Base-by-base conservation (phyloP, 64 coral and sea anemone genomes). In the Stichodactyla mertensii region DNA sequence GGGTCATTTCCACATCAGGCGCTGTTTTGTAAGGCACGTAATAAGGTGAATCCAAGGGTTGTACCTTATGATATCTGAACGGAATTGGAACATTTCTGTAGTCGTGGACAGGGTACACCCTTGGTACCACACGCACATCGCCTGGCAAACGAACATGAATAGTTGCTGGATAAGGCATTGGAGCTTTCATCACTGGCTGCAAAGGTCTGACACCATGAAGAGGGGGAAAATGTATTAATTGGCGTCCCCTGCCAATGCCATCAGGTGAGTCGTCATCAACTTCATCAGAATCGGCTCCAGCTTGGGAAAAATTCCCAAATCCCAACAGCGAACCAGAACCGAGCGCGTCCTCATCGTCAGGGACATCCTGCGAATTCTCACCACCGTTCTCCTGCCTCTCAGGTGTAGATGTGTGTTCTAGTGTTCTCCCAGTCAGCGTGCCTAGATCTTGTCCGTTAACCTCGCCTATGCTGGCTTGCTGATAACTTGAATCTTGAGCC, bases 21-120 rank as follows among this genome's bases (percentile, higher is more conserved):
- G 26, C 55, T 13, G 83, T 14, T 56, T 61, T 82, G 54, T 87
- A 89, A 54, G 93, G 89, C 8, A 95, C 77, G 54, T 91, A 91
- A 57, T 86, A 79, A 15, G 93, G 89, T 55, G 86, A 62, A 16
- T 74, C 83, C 20, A 95, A 69, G 54, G 61, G 31, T 45, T 85
- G 71, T 52, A 82, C 62, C 15, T 71, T 95, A 0, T n/a, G 82
- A 57, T 87, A 45, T 23, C 64, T 28, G 52, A 88, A 57, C 0
- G 86, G 55, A 5, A 89, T 31, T 14, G 92, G 92, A n/a, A 90
- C 31, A 28, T 80, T 45, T 58, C 53, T 90, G 51, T 83, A 93
- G 16, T 78, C 64, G 20, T 88, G 70, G 5, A 91, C 22, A 0
- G 79, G 71, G 64, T 60, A 52, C 12, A 85, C 82, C 71, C 57